Percentiles rank a stretch among this genome's conserved stretches.
Conservation (phyloP, 2,888 invertebrate genomes). For the Protophormia terraenovae region DNA sequence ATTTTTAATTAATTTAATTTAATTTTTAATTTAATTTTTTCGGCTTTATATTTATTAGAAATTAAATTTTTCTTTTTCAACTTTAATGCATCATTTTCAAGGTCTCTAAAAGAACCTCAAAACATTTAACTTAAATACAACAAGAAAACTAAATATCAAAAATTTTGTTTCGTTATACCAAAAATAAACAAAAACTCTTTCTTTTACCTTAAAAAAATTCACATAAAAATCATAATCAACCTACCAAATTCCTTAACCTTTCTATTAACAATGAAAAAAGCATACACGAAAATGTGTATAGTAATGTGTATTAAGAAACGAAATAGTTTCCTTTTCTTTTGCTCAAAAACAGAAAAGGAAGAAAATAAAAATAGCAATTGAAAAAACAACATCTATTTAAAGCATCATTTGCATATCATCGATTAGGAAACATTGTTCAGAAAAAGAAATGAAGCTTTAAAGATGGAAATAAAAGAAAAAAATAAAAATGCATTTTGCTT, state of each 20-base stretch:
- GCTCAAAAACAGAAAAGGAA: neutral
- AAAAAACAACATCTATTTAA: constrained; percentile 47
- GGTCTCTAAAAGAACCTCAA: no score
- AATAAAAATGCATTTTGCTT: constrained; percentile 22
- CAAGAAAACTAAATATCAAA: neutral
- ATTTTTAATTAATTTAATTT: no score
- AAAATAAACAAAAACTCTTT: neutral
- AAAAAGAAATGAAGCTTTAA: constrained; percentile 29
- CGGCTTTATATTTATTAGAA: no score
- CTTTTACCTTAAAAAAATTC: neutral
- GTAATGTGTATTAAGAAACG: neutral
- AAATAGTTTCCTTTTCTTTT: constrained; percentile 37
- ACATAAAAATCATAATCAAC: constrained; percentile 19
- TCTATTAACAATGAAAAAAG: constrained; percentile 7
- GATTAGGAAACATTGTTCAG: constrained; percentile 47
- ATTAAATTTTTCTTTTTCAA: no score
- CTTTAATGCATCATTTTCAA: no score
- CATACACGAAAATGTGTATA: neutral
- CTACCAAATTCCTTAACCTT: constrained; percentile 33
- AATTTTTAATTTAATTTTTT: no score
- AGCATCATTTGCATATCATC: constrained; percentile 62
- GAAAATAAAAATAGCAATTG: neutral
- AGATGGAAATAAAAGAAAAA: neutral
- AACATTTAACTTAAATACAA: neutral
- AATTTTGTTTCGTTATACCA: neutral